These are phyloP conservation scores for Fragum sueziense DNA, from an alignment of 2,888 invertebrate genomes.

Conservation along the genomic window DNA sequence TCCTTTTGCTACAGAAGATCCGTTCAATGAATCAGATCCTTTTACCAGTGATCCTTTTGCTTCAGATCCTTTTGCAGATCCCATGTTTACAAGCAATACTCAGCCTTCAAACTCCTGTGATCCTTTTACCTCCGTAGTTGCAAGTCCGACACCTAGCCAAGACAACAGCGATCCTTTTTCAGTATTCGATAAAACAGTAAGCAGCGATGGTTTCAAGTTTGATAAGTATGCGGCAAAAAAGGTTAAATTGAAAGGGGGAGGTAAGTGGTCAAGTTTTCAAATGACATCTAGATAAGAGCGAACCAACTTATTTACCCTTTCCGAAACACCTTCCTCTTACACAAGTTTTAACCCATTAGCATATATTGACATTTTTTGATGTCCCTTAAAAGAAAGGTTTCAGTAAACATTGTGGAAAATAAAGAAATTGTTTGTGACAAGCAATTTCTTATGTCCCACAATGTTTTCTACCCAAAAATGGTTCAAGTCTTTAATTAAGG, in stretches of 20 bases:
- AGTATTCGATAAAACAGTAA: conserved; percentile 64
- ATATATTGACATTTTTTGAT: too few species aligned
- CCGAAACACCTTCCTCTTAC: too few species aligned
- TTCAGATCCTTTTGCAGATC: conserved; percentile 54
- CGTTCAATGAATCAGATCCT: conserved; percentile 51
- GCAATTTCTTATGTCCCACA: too few species aligned
- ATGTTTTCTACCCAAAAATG: too few species aligned
- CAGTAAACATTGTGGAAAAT: too few species aligned
- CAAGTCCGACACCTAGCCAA: conserved; percentile 50
- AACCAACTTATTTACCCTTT: too few species aligned
- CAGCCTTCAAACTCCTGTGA: conserved; percentile 48
- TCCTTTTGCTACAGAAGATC: conserved; percentile 62
- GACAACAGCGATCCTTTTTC: conserved; percentile 62
- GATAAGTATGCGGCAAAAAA: conserved; percentile 57
- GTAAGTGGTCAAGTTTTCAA: conserved; percentile 41
- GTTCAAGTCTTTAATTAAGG: too few species aligned
- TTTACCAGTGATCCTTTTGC: conserved; percentile 61
- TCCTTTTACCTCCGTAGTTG: conserved; percentile 59
- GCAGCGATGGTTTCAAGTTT: conserved; percentile 60
- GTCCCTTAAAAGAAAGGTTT: too few species aligned
- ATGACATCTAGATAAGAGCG: too few species aligned
- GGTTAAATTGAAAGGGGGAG: conserved; percentile 49
- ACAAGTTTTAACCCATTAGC: too few species aligned
- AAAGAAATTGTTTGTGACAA: too few species aligned
- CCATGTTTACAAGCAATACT: conserved; percentile 23